Percentiles rank a stretch among this genome's conserved stretches.
These are phyloP conservation scores for Drosophila fungiperda DNA, from an alignment of 2,888 invertebrate species.

Conservation along the genomic window DNA sequence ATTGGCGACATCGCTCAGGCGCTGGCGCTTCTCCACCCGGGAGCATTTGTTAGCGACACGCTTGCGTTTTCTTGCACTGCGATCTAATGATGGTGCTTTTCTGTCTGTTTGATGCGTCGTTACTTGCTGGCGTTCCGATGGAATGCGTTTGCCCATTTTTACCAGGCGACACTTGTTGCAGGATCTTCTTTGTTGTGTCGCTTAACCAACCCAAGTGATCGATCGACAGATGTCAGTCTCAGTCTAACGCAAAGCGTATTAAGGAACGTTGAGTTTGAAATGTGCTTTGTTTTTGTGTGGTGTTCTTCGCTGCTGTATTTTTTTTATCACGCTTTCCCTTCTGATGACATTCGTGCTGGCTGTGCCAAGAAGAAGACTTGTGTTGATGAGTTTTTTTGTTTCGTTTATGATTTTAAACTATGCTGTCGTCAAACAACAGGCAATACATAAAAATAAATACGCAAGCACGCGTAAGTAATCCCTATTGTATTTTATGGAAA, in stretches of 20 bases:
- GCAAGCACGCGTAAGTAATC: neutral
- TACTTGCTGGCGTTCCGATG: slow-evolving; percentile 64
- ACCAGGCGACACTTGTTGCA: slow-evolving; percentile 21
- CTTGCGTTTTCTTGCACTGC: slow-evolving; percentile 81
- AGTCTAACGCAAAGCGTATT: slow-evolving; percentile 29
- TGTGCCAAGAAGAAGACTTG: slow-evolving; percentile 34
- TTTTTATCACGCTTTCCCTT: slow-evolving; percentile 41
- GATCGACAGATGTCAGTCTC: slow-evolving; percentile 56
- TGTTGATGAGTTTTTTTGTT: slow-evolving; percentile 42
- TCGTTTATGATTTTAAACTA: slow-evolving; percentile 15
- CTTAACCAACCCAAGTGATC: slow-evolving; percentile 2
- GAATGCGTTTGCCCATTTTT: slow-evolving; percentile 82
- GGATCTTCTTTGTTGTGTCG: neutral
- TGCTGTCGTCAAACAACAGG: neutral
- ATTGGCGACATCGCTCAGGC: slow-evolving; percentile 30
- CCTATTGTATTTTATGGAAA: slow-evolving; percentile 30
- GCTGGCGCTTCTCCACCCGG: slow-evolving; percentile 56
- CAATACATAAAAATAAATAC: slow-evolving; percentile 18
- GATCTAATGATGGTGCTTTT: slow-evolving; percentile 56
- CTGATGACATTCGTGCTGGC: slow-evolving; percentile 43
- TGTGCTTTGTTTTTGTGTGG: slow-evolving; percentile 52
- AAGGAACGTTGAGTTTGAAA: slow-evolving; percentile 57
- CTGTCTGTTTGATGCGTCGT: slow-evolving; percentile 43
- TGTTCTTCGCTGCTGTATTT: slow-evolving; percentile 38
- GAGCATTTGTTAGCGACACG: slow-evolving; percentile 55